Evolutionary conservation across 1,140 invertebrate genomes (phyloP).

Genomic region (Tachypleus tridentatus): DNA sequence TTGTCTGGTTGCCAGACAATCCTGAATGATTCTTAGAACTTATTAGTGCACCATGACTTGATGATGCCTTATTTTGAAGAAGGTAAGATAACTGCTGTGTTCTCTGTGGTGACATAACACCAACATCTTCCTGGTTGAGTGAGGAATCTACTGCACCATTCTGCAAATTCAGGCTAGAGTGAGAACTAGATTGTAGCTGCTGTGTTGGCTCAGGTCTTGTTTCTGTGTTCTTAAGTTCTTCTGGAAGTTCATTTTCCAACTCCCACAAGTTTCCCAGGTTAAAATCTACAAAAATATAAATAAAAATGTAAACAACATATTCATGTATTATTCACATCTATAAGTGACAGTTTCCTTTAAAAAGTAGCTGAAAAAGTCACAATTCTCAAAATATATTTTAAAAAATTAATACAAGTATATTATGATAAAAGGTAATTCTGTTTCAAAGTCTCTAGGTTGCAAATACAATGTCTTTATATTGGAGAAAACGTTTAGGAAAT

Average conservation of each 20-base stretch:
- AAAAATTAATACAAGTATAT: too few relatives aligned
- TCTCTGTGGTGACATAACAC: constrained; percentile 12
- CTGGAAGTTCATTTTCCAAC: constrained; percentile 81
- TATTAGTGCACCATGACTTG: constrained; percentile 13
- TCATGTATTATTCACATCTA: neutral
- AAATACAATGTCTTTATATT: too few relatives aligned
- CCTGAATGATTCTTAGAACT: constrained; percentile 11
- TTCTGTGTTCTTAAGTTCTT: constrained; percentile 56
- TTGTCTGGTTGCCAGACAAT: constrained; percentile 9
- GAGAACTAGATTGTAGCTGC: constrained; percentile 9
- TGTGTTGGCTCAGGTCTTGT: constrained; percentile 7
- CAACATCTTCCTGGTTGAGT: constrained; percentile 6
- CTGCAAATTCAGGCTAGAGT: constrained; percentile 18
- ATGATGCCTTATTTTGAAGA: constrained; percentile 19
- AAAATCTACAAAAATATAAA: constrained; percentile 41
- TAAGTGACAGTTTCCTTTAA: too few relatives aligned
- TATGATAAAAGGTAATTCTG: too few relatives aligned
- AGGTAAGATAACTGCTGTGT: constrained; percentile 24
- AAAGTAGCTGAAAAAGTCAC: too few relatives aligned
- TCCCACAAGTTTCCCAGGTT: constrained; percentile 53
- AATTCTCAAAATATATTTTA: too few relatives aligned
- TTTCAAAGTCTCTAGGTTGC: too few relatives aligned
- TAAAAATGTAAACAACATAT: neutral
- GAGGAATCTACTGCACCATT: constrained; percentile 28
- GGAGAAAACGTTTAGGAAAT: too few relatives aligned